Percentiles rank a stretch among this genome's conserved stretches.
Conservation (phyloP, 2,888 invertebrate species). For the Ommatoiulus sabulosus region DNA sequence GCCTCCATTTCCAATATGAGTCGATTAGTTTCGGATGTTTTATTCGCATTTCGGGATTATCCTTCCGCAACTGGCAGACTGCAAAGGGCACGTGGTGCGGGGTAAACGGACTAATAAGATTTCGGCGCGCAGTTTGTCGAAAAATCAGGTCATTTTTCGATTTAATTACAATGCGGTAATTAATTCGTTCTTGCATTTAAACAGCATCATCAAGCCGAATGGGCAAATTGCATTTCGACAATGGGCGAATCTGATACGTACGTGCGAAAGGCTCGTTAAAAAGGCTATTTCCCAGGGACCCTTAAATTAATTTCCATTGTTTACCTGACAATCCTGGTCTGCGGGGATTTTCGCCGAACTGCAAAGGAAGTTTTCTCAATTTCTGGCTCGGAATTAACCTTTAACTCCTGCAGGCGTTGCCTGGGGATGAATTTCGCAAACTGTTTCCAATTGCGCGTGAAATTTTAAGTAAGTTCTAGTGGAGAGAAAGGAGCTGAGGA, state of each 20-base stretch:
- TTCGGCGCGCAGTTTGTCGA: not conserved
- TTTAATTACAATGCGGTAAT: conserved; percentile 12
- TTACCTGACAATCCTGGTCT: conserved; percentile 19
- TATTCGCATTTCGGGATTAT: conserved; percentile 2
- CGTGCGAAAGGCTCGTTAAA: not conserved
- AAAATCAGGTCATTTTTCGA: conserved; percentile 26
- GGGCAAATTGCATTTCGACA: conserved; percentile 17
- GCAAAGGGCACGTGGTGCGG: not conserved
- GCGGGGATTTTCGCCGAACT: not conserved
- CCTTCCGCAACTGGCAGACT: not conserved
- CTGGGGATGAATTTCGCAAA: conserved; percentile 19
- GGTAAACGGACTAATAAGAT: not conserved
- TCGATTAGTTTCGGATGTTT: not conserved
- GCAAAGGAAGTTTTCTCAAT: not conserved
- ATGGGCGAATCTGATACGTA: not conserved
- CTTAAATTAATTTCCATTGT: conserved; percentile 27
- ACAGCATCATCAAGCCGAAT: conserved; percentile 20
- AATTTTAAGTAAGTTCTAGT: not conserved
- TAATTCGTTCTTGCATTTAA: conserved; percentile 23
- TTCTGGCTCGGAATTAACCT: not conserved
- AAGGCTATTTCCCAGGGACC: not conserved
- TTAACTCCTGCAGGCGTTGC: not conserved
- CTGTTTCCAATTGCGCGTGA: conserved; percentile 34
- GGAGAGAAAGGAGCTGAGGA: not conserved
- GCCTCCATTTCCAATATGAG: not conserved